A percentile compares a stretch with the other conserved stretches of the same genome.
phyloP scores from a whole-genome alignment of 2,113 vertebrate genomes.

The Polypterus senegalus region DNA sequence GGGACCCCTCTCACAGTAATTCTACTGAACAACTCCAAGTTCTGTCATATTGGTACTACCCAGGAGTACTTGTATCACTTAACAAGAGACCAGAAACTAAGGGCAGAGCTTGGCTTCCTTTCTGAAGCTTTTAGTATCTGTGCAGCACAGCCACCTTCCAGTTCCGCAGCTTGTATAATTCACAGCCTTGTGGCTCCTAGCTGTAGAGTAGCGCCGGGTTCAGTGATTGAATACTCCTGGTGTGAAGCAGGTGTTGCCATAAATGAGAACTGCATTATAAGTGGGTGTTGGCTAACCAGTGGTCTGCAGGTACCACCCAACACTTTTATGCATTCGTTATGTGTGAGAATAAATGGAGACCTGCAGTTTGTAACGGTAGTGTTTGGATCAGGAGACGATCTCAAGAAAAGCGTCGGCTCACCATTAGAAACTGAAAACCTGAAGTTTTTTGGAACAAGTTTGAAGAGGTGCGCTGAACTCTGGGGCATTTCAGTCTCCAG shows the following conservation, averaged over 20 bases:
- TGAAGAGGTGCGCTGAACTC: constrained; percentile 47
- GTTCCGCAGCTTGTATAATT: constrained; percentile 45
- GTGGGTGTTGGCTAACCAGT: constrained; percentile 44
- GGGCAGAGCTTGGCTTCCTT: constrained; percentile 57
- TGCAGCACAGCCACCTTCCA: constrained; percentile 6
- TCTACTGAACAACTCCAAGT: constrained; percentile 77
- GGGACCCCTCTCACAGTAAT: constrained; percentile 69
- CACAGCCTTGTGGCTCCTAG: constrained; percentile 55
- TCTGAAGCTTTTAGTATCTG: constrained; percentile 52
- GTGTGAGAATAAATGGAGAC: constrained; percentile 33
- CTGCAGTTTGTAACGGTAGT: constrained; percentile 53
- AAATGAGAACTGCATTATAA: constrained; percentile 61
- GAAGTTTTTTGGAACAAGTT: constrained; percentile 45
- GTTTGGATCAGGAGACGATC: constrained; percentile 61
- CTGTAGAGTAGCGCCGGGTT: constrained; percentile 46
- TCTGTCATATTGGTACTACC: constrained; percentile 83
- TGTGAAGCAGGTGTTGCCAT: constrained; percentile 51
- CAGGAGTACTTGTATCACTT: constrained; percentile 79
- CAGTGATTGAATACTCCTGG: constrained; percentile 71
- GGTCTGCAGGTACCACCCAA: constrained; percentile 42
- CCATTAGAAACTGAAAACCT: constrained; percentile 39
- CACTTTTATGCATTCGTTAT: constrained; percentile 68
- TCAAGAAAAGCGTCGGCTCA: constrained; percentile 52
- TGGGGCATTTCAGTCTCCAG: constrained; percentile 52
- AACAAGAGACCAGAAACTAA: constrained; percentile 48